A percentile compares a stretch with the other conserved stretches of the same genome.
Conservation (phyloP, 2,888 invertebrate genomes). For the Dasypolia templi region DNA sequence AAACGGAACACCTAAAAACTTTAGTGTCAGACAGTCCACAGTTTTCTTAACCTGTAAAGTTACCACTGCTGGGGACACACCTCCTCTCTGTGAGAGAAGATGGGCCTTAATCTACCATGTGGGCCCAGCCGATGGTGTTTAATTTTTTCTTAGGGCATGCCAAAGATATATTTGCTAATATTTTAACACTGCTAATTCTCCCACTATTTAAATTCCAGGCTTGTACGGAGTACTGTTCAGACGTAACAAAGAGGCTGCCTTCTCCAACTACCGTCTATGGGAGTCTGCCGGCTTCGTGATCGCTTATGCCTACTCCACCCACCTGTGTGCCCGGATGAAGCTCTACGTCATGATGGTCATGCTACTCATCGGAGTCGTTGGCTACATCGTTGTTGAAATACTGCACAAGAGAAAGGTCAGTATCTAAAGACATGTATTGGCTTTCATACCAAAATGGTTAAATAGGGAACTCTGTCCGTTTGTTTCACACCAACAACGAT, state of each 20-base stretch:
- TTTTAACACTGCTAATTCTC: background rate
- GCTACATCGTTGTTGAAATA: slow-evolving; percentile 95
- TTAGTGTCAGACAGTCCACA: background rate
- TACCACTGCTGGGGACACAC: background rate
- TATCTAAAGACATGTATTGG: background rate
- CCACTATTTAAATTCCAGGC: slow-evolving; percentile 88
- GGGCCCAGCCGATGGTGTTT: too few species aligned
- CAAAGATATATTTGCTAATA: background rate
- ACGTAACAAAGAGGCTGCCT: slow-evolving; percentile 97
- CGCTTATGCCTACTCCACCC: slow-evolving; percentile 97
- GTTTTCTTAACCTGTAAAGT: background rate
- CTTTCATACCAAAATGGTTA: too few species aligned
- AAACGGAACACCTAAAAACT: background rate
- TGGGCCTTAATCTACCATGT: background rate
- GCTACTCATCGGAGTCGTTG: slow-evolving; percentile 93
- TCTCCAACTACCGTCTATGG: slow-evolving; percentile 97
- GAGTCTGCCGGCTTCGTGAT: slow-evolving; percentile 97
- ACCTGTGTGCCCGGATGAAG: slow-evolving; percentile 96
- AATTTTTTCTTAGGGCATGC: too few species aligned
- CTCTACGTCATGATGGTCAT: slow-evolving; percentile 95
- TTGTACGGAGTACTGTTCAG: slow-evolving; percentile 96
- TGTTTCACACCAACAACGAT: background rate
- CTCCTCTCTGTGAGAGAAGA: too few species aligned
- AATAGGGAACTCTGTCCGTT: too few species aligned
- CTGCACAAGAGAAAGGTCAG: slow-evolving; percentile 95